Base-by-base conservation (phyloP, 1,140 invertebrate genomes). In the Ptiloglossa arizonensis region DNA sequence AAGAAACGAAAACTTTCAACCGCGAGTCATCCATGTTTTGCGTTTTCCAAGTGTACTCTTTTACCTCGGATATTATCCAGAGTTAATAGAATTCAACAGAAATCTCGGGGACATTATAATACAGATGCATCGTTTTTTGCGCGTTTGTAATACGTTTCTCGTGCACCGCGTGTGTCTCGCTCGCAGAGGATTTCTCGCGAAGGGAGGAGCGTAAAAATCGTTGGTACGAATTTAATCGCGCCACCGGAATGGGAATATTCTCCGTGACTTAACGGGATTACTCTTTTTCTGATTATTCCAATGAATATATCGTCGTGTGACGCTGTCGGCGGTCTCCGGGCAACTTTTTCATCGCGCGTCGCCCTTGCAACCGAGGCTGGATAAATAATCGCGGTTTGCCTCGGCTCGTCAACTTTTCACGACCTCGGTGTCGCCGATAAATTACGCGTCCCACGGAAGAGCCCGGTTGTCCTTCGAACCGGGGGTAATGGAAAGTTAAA, bases 401-500 rank as follows among this genome's bases (percentile, higher is more conserved):
- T 15, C 15, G 44, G 22, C 44, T 62, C 59, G 79, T 80, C 59
- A 77, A 80, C 74, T 80, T 78, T 80, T 59, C 59, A 78, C 66
- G 52, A 77, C 59, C 15, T 66, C 52, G 41, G 48, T 27, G 32
- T 44, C 52, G 29, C 56, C 29, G 60, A 66, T 76, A 70, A 77
- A 80, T 57, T 50, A 64, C 59, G 27, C 57, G 66, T 41, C 38
- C 56, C 46, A 62, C 54, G 50, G 63, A 66, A 32, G n/a, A 66
- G 17, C 15, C 62, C 35, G 57, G 52, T 35, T 73, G 46, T 56
- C 46, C 44, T 27, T 35, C 38, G 9, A 19, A 48, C 44, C 24
- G 56, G 19, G 52, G 19, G 52, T 74, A 79, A 81, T 73, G 54
- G 41, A 74, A 80, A 74, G 41, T 80, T 62, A 74, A 81, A 81